Evolutionary conservation across 2,888 invertebrate species (phyloP), one percentile per base, ranked within the genome.

Genomic region (Eristalinus sepulchralis): DNA sequence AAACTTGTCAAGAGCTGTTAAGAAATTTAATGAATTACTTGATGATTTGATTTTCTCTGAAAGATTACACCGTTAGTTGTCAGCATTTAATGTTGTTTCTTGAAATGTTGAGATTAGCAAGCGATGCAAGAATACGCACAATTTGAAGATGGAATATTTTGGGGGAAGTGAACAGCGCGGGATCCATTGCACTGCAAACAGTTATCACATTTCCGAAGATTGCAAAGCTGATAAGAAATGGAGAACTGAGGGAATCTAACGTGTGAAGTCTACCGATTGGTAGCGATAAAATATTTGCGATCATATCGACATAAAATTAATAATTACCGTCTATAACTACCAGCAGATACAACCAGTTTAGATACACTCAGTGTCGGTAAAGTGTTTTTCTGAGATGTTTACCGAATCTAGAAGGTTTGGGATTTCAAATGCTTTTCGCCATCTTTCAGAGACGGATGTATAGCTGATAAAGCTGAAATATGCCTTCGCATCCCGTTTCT

Each of bases 1-100:
- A 66, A 76, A 72, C 39, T 78, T 72, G 60, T 77, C 71, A 22
- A 72, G 68, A 53, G 62, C 39, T 66, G 62, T 67, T 17, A 36
- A 36, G 39, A 72, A 62, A 66, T 59, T 34, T 57, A 13, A 8
- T 13, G 10, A 64, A 57, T 66, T 57, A 71, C 59, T 71, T 79
- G 71, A 79, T 39, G 57, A 10, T 22, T 17, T 10, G 57, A 57
- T 57, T 24, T 24, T 24, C 47, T 47, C 3, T 10, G 22, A 47
- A 47, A 47, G 47, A 47, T 47, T 47, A 57, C 57, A 24, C 57
- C 3, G 10, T 57, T 57, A 5, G 10, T 57, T 57, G 17, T 47
- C 47, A 17, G 17, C 6, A 17, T 17, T 47, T 17, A 5, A 47
- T 8, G 17, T 6, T 17, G 47, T 17, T 17, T n/a, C 17, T 8